Conservation (phyloP, 2,113 vertebrate species). For the Odocoileus virginianus region DNA sequence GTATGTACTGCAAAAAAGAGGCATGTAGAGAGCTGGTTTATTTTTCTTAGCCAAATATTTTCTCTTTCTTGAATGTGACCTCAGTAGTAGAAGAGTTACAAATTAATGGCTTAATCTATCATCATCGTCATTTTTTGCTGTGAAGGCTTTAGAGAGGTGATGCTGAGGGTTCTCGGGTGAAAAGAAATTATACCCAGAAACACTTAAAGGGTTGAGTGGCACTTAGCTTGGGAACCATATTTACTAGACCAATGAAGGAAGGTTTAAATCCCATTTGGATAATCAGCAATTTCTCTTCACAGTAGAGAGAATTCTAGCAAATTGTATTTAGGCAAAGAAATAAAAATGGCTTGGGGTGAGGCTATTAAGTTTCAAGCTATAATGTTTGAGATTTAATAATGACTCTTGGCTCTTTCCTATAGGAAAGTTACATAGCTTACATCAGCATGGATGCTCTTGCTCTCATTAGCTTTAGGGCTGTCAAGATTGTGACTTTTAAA, state of each 20-base stretch:
- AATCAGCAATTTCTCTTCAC: conserved; percentile 59
- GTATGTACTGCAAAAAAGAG: neutral
- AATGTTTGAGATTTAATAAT: conserved; percentile 54
- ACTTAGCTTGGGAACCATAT: neutral
- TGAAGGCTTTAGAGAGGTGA: neutral
- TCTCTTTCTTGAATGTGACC: conserved; percentile 29
- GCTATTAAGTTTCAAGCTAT: conserved; percentile 45
- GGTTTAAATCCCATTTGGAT: neutral
- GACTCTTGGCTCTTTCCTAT: conserved; percentile 41
- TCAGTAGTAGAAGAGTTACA: conserved; percentile 23
- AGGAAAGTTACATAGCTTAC: conserved; percentile 25
- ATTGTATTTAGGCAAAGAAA: conserved; percentile 49
- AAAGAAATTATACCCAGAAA: conserved; percentile 14
- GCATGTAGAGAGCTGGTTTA: neutral
- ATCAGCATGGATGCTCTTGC: conserved; percentile 26
- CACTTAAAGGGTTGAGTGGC: neutral
- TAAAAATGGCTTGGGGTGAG: conserved; percentile 54
- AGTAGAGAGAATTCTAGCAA: conserved; percentile 41
- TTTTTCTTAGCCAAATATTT: conserved; percentile 46
- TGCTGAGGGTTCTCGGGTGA: neutral
- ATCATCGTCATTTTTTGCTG: conserved; percentile 1
- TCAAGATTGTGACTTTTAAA: conserved; percentile 34
- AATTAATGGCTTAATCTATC: neutral
- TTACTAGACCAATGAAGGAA: neutral
- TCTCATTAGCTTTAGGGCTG: conserved; percentile 43